Evolutionary conservation across 2,888 invertebrate genomes (phyloP), one percentile per base, ranked within the genome.

Genomic region (Nowickia ferox): DNA sequence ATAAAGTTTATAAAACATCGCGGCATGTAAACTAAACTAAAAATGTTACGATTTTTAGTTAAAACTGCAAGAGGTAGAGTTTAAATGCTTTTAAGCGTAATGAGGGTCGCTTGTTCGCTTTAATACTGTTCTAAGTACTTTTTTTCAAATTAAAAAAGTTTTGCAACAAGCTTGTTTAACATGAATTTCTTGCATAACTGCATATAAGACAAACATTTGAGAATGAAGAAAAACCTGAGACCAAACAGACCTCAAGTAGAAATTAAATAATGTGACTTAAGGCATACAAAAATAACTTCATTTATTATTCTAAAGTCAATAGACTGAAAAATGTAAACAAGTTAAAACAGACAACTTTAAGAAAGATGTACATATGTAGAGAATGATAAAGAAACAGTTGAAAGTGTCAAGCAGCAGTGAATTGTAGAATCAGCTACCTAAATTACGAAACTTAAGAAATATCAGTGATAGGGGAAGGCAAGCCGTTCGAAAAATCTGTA

Each of bases 201-300:
- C 44, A 19, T 71, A 22, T 11, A 46, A 44, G 55, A 9, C n/a
- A 38, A 53, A 55, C 9, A 59, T 57, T 40, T 55, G 42, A 77
- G 77, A 46, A 68, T 11, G 2, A 48, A 55, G 11, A 55, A 57
- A 55, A 55, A 48, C 8, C 51, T 44, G 40, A 74, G 63, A 59
- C 78, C 74, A 75, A 69, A 57, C 74, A 82, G 78, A 71, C 82
- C 78, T 78, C 69, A 78, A 75, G 69, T 59, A 69, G 53, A 82
- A 85, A 85, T 85, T 82, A 82, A 85, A 85, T 85, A 82, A 85
- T 85, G 82, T 85, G 82, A 85, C 85, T 75, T 82, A 63, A 78
- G 74, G 78, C 82, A 74, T 57, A 78, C 78, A 77, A 51, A 85
- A 85, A 82, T 78, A 82, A 82, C 81, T 81, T 85, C 63, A 81